phyloP scores from a whole-genome alignment of 2,113 vertebrate genomes.

The Tetrao urogallus region DNA sequence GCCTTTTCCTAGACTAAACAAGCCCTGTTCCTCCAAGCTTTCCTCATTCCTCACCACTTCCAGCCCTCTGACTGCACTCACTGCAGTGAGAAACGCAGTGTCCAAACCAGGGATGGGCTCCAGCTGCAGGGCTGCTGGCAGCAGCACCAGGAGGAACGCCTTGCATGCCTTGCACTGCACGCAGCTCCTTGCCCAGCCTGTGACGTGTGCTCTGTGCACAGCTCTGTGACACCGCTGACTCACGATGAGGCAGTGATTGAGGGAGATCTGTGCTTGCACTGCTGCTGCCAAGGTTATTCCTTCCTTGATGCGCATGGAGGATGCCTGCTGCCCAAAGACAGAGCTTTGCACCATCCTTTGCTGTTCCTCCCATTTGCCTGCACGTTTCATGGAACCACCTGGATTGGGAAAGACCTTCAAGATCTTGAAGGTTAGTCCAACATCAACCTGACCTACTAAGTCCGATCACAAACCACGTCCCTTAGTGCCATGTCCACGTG shows the following conservation, averaged over 20 bases:
- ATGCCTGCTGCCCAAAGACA: neutral
- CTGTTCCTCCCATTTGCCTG: neutral
- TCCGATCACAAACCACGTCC: neutral
- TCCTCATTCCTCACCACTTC: slow-evolving; percentile 40
- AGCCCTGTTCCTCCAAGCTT: neutral
- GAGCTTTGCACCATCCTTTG: neutral
- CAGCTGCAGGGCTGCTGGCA: neutral
- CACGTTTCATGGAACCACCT: neutral
- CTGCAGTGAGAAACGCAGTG: neutral
- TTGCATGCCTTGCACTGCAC: neutral
- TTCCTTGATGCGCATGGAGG: neutral
- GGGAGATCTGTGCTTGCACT: neutral
- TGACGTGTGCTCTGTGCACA: slow-evolving; percentile 35
- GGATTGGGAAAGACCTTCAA: too few relatives aligned
- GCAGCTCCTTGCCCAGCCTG: neutral
- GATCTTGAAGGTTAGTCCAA: neutral
- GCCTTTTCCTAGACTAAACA: slow-evolving; percentile 62
- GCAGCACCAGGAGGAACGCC: neutral
- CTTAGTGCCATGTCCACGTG: neutral
- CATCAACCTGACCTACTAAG: neutral
- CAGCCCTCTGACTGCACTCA: too few relatives aligned
- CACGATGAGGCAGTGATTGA: slow-evolving; percentile 39
- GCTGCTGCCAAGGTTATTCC: neutral
- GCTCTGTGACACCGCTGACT: slow-evolving; percentile 18
- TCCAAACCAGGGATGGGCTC: neutral